Percentiles rank a stretch among this genome's conserved stretches.
phyloP scores from a whole-genome alignment of 1,140 invertebrate genomes.

The Amyelois transitella region DNA sequence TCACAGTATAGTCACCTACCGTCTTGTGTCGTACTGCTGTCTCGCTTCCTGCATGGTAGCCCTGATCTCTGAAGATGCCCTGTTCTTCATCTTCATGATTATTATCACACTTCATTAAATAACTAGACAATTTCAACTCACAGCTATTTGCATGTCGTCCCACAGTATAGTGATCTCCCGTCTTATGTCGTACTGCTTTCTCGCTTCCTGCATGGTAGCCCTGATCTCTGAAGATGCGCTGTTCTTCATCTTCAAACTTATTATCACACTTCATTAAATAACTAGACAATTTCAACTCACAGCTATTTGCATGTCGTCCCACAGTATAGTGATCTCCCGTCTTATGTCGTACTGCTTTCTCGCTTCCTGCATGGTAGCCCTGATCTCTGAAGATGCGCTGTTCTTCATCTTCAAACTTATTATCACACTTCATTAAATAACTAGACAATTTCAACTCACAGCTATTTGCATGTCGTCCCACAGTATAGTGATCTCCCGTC shows the following conservation, averaged over 20 bases:
- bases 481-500: slow-evolving; percentile 28
- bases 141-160: slow-evolving; percentile 56
- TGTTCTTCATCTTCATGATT: slow-evolving; percentile 80
- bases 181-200: slow-evolving; percentile 62
- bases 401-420: slow-evolving; percentile 81
- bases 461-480: slow-evolving; percentile 59
- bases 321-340: slow-evolving; percentile 32
- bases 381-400: slow-evolving; percentile 67
- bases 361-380: slow-evolving; percentile 62
- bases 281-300: too few species aligned
- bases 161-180: slow-evolving; percentile 36
- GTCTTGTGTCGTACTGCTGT: slow-evolving; percentile 51
- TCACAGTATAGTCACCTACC: slow-evolving; percentile 40
- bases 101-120: too few species aligned
- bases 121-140: too few species aligned
- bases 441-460: slow-evolving; percentile 26
- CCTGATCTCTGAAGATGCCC: slow-evolving; percentile 62
- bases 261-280: too few species aligned
- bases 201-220: slow-evolving; percentile 63
- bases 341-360: slow-evolving; percentile 64
- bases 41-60: slow-evolving; percentile 70
- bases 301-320: slow-evolving; percentile 54
- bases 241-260: slow-evolving; percentile 80
- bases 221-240: slow-evolving; percentile 67
- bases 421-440: slow-evolving; percentile 72